Base-by-base conservation (phyloP, 2,113 vertebrate genomes). In the Nibea albiflora region DNA sequence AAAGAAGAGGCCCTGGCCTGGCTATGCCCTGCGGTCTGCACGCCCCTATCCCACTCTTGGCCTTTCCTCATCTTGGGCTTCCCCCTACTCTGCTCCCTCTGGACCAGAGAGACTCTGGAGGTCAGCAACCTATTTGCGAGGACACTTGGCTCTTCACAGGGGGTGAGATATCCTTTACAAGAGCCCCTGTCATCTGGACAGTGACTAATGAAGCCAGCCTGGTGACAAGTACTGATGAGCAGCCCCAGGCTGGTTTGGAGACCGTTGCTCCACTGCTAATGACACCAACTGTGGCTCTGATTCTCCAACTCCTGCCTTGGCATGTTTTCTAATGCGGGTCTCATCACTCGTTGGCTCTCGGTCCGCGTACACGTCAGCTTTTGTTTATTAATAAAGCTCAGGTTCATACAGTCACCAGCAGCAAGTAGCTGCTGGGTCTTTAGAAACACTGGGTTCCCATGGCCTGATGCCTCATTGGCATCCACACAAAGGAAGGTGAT, bases 201-300 rank as follows among this genome's bases (percentile, higher is more conserved):
- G 87, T 96, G 94, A 95, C 94, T 94, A 95, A 96, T 95, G 93
- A 91, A 91, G 85, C 73, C 49, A 83, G 81, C 83, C 62, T 64
- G 72, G 49, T 94, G 95, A 95, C 94, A 94, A 94, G 93, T 91
- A 95, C 90, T 91, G 94, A 96, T 95, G 93, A 92, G 87, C 68
- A 44, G 90, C 95, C 93, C 82, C 85, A 47, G 92, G 95, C 93
- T 84, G 76, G 75, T 72, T 80, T 80, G 63, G 83, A 75, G 73
- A 85, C 79, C 70, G 57, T 81, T 47, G 81, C 86, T 83, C 53
- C 17, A 4, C 64, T 39, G 83, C 84, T 88, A 90, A 92, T 90
- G 81, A 91, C 87, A 81, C 79, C 81, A 78, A 73, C 85, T 66
- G 76, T 66, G 80, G 81, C 78, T 47, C 24, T 56, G 77, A 85